These are phyloP conservation scores for Hemibagrus wyckioides DNA, from an alignment of 2,113 vertebrate species.

Conservation along the genomic window DNA sequence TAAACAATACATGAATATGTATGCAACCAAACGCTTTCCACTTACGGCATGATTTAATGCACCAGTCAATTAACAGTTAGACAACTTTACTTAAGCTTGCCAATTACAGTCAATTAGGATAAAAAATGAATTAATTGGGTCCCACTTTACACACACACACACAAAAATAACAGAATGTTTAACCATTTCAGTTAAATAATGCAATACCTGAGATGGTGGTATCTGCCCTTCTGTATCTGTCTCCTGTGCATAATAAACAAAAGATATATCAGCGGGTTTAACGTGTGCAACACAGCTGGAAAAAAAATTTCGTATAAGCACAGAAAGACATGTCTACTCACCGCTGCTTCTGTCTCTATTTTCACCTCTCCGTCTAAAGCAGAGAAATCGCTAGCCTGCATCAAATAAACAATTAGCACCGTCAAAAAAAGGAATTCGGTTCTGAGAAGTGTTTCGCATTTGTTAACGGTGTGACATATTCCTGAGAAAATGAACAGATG, in stretches of 20 bases:
- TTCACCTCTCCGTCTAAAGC: conserved; percentile 49
- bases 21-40: not conserved
- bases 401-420: conserved; percentile 11
- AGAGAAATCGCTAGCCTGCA: conserved; percentile 36
- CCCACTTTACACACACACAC: not conserved
- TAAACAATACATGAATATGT: not conserved
- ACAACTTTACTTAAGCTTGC: not conserved
- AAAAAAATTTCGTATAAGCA: no score
- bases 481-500: not conserved
- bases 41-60: not conserved
- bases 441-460: not conserved
- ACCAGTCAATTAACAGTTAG: not conserved
- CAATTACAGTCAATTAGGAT: no score
- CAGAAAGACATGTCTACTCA: conserved; percentile 28
- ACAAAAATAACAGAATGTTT: not conserved
- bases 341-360: conserved; percentile 48
- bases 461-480: not conserved
- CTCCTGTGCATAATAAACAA: conserved; percentile 34
- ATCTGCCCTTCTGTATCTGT: conserved; percentile 23
- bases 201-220: conserved; percentile 27
- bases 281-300: not conserved
- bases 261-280: not conserved
- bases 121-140: not conserved
- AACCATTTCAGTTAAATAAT: not conserved
- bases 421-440: not conserved